Evolutionary conservation across 2,888 invertebrate genomes (phyloP).

Genomic region (Mactromeris polynyma): DNA sequence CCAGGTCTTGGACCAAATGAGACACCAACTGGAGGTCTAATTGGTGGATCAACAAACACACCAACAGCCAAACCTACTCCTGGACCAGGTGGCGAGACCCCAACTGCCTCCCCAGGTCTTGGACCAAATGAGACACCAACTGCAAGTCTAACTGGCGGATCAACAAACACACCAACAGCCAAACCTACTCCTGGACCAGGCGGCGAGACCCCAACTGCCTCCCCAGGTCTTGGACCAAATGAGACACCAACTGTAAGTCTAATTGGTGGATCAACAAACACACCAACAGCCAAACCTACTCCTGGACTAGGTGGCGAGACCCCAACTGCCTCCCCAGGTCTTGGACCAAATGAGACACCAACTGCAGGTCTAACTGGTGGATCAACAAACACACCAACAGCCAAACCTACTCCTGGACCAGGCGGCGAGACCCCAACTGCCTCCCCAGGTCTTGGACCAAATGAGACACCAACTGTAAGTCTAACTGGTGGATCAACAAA

Average conservation of each 20-base stretch:
- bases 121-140: slow-evolving; percentile 45
- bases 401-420: slow-evolving; percentile 47
- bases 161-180: slow-evolving; percentile 55
- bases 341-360: slow-evolving; percentile 51
- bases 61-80: slow-evolving; percentile 55
- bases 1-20: slow-evolving; percentile 45
- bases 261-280: slow-evolving; percentile 21
- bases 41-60: slow-evolving; percentile 29
- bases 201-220: slow-evolving; percentile 61
- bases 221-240: slow-evolving; percentile 47
- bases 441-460: slow-evolving; percentile 29
- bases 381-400: slow-evolving; percentile 51
- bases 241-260: slow-evolving; percentile 62
- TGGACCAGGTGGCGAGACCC: slow-evolving; percentile 41
- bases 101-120: slow-evolving; percentile 59
- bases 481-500: slow-evolving; percentile 38
- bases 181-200: slow-evolving; percentile 41
- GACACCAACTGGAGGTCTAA: slow-evolving; percentile 48
- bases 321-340: slow-evolving; percentile 62
- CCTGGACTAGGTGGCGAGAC: slow-evolving; percentile 32
- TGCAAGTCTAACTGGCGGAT: slow-evolving; percentile 37
- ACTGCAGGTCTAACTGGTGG: slow-evolving; percentile 50
- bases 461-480: slow-evolving; percentile 53
- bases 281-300: slow-evolving; percentile 53
- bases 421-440: slow-evolving; percentile 37